phyloP scores from a whole-genome alignment of 2,888 invertebrate genomes.

The Euspilapteryx auroguttella region DNA sequence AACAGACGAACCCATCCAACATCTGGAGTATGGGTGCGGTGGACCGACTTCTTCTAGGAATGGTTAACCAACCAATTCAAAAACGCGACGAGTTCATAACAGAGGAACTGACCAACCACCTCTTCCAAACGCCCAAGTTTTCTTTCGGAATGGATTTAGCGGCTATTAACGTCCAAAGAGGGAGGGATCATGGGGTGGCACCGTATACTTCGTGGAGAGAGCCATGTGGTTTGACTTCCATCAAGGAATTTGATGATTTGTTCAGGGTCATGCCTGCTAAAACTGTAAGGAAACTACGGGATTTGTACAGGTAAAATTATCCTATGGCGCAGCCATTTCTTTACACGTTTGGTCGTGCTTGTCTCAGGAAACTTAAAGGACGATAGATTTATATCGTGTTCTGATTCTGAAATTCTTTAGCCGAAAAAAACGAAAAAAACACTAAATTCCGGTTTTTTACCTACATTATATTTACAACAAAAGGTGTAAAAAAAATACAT shows the following conservation, averaged over 20 bases:
- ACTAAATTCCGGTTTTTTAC: too few relatives aligned
- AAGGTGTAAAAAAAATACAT: too few relatives aligned
- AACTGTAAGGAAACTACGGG: slow-evolving; percentile 63
- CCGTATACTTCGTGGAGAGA: slow-evolving; percentile 79
- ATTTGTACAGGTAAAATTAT: slow-evolving; percentile 61
- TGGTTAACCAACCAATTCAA: slow-evolving; percentile 76
- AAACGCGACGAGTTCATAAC: slow-evolving; percentile 81
- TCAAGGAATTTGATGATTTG: slow-evolving; percentile 72
- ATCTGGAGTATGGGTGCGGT: slow-evolving; percentile 80
- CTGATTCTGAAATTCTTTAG: too few relatives aligned
- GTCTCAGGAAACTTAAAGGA: too few relatives aligned
- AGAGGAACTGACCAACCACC: slow-evolving; percentile 78
- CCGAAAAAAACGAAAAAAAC: too few relatives aligned
- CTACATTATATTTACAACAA: too few relatives aligned
- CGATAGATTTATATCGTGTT: too few relatives aligned
- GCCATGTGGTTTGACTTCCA: slow-evolving; percentile 72
- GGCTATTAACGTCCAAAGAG: slow-evolving; percentile 83
- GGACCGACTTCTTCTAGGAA: slow-evolving; percentile 75
- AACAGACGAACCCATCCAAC: slow-evolving; percentile 68
- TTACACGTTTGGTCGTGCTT: too few relatives aligned
- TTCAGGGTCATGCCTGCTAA: slow-evolving; percentile 67
- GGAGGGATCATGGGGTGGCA: slow-evolving; percentile 84
- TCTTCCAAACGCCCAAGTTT: slow-evolving; percentile 73
- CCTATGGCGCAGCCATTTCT: too few relatives aligned
- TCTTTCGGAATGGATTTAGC: slow-evolving; percentile 85